A percentile compares a stretch with the other conserved stretches of the same genome.
These are phyloP conservation scores for Plutomurus gul DNA, from an alignment of 1,140 invertebrate species.

Conservation along the genomic window DNA sequence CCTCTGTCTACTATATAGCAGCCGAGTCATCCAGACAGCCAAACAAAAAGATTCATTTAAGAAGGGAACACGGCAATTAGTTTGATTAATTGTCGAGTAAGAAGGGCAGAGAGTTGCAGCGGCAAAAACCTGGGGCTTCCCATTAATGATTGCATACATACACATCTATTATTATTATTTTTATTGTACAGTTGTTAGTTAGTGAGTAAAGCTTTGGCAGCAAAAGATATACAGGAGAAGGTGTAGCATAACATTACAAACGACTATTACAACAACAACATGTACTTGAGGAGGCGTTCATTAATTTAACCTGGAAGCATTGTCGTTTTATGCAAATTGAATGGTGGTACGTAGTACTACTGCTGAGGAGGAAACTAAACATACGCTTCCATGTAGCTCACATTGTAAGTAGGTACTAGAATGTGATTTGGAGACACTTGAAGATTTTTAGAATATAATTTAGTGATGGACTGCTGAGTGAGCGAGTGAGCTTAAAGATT, in stretches of 20 bases:
- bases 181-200: too few species aligned
- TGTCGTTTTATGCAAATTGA: conserved; percentile 16
- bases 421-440: conserved; percentile 31
- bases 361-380: not conserved
- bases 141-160: too few species aligned
- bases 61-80: not conserved
- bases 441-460: conserved; percentile 15
- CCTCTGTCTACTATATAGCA: too few species aligned
- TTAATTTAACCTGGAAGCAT: conserved; percentile 10
- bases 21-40: not conserved
- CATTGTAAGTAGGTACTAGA: not conserved
- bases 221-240: too few species aligned
- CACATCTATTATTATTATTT: too few species aligned
- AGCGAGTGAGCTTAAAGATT: not conserved
- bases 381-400: not conserved
- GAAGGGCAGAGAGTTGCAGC: not conserved
- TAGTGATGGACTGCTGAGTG: conserved; percentile 29
- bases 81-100: conserved; percentile 20
- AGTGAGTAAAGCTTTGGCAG: too few species aligned
- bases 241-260: not conserved
- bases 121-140: not conserved
- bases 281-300: not conserved
- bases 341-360: not conserved
- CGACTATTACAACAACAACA: not conserved
- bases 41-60: conserved; percentile 22